Base-by-base conservation (phyloP, 1,140 invertebrate genomes). In the Alviniconcha marisindica region DNA sequence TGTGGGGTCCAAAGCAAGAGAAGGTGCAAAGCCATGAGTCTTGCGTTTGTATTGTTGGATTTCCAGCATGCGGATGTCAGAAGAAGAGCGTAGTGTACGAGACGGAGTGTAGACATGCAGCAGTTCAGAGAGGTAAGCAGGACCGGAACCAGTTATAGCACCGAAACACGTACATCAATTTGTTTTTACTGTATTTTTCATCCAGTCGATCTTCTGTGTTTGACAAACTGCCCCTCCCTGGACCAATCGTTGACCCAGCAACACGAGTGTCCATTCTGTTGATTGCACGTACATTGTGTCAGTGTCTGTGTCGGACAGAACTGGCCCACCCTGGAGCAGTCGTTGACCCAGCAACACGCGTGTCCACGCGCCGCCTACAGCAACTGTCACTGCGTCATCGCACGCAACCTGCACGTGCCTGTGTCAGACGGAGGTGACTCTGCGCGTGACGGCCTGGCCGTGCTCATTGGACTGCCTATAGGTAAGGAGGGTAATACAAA, bases 321-420 rank as follows among this genome's bases (percentile, higher is more conserved):
- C 42, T 76, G 73, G 73, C 73, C 42, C 24, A 51, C 15, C 28
- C 44, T 76, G 44, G 3, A n/a, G 0, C 73, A 76, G 44, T 14
- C 42, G 1, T 4, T 28, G 24, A 14, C 3, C 0, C 28, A n/a
- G 18, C 24, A 18, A 10, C 42, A 76, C 73, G 31, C 73, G 42
- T 76, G 73, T 15, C 44, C 73, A 4, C 73, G 44, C 14, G 73
- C n/a, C 2, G 73, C 73, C 73, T 76, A 76, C 42, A 76, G 73
- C 44, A 4, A 31, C 73, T 76, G 73, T 33, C 73, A 76, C 42
- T 76, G 73, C 44, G 73, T 76, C 42, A 76, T 76, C 44, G 73
- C 42, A 7, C 24, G 18, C 44, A 76, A 76, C 73, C 40, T 76
- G 44, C 73, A 51, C 73, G 44, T 54, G 42, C 73, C 73, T 5